A percentile compares a stretch with the other conserved stretches of the same genome.
Conservation (phyloP, 2,888 invertebrate genomes). For the Koerneria pararmatus region DNA sequence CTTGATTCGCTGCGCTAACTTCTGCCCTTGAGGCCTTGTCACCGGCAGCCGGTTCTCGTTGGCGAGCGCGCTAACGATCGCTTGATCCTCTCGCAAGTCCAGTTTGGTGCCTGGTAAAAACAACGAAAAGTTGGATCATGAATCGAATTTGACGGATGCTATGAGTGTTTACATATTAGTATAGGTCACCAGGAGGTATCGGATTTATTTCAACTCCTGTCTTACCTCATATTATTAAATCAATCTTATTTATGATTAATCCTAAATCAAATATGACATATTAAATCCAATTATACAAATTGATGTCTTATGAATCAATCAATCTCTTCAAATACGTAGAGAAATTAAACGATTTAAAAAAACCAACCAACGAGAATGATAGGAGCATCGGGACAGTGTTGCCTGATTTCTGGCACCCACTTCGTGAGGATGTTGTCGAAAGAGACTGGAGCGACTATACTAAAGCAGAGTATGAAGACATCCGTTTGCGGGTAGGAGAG, state of each 20-base stretch:
- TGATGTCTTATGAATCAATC: neutral
- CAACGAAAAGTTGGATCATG: neutral
- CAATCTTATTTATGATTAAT: too few species aligned
- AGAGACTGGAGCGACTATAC: slow-evolving; percentile 95
- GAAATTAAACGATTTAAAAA: slow-evolving; percentile 2
- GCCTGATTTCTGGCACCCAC: slow-evolving; percentile 99
- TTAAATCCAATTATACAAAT: neutral
- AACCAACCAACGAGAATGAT: slow-evolving; percentile 90
- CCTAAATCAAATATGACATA: too few species aligned
- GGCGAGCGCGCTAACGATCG: slow-evolving; percentile 81
- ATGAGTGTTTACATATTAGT: neutral
- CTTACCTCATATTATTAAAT: too few species aligned
- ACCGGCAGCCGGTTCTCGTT: slow-evolving; percentile 91
- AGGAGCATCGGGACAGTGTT: slow-evolving; percentile 98
- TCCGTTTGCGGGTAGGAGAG: slow-evolving; percentile 96
- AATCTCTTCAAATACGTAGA: neutral
- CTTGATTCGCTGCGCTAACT: slow-evolving; percentile 92
- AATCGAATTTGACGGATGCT: neutral
- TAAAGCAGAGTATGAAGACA: slow-evolving; percentile 98
- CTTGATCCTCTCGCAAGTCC: slow-evolving; percentile 91
- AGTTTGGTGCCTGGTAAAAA: slow-evolving; percentile 82
- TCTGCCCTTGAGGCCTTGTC: slow-evolving; percentile 76
- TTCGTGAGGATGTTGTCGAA: slow-evolving; percentile 99
- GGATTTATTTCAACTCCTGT: too few species aligned
- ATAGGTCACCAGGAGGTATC: too few species aligned